phyloP scores from a whole-genome alignment of 2,888 invertebrate genomes.

The Agrochola circellaris region DNA sequence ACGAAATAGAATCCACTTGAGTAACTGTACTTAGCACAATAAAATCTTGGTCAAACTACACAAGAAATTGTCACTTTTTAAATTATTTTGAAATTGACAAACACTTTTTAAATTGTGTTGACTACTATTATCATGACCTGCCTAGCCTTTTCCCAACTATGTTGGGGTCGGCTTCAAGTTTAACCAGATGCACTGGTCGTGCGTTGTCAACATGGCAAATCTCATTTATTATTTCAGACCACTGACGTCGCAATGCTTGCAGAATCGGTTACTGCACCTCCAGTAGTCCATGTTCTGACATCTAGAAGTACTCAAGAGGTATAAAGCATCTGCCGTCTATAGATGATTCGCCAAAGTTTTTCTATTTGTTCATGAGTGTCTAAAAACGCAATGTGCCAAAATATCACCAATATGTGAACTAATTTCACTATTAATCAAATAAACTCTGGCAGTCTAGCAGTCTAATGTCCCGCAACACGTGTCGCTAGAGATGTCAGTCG shows the following conservation, averaged over 20 bases:
- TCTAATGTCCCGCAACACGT: neutral
- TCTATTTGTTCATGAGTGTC: no score
- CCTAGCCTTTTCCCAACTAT: no score
- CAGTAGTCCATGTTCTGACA: constrained; percentile 54
- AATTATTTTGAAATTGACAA: no score
- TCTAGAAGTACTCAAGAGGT: constrained; percentile 59
- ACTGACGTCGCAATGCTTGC: constrained; percentile 51
- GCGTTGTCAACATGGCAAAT: neutral
- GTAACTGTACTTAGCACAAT: no score
- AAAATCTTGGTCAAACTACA: no score
- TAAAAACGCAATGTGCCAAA: no score
- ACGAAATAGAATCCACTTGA: no score
- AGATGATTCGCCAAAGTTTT: neutral
- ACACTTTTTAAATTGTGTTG: no score
- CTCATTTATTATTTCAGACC: constrained; percentile 15
- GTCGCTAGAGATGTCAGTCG: neutral
- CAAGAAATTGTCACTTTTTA: no score
- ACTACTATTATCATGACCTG: neutral
- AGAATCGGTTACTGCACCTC: constrained; percentile 57
- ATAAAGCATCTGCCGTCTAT: neutral
- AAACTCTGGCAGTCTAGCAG: neutral
- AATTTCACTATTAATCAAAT: neutral
- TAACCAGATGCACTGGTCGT: neutral
- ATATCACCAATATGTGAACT: neutral
- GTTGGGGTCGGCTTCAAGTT: no score